These are phyloP conservation scores for Harmothoe impar DNA, from an alignment of 2,888 invertebrate species.

Conservation along the genomic window DNA sequence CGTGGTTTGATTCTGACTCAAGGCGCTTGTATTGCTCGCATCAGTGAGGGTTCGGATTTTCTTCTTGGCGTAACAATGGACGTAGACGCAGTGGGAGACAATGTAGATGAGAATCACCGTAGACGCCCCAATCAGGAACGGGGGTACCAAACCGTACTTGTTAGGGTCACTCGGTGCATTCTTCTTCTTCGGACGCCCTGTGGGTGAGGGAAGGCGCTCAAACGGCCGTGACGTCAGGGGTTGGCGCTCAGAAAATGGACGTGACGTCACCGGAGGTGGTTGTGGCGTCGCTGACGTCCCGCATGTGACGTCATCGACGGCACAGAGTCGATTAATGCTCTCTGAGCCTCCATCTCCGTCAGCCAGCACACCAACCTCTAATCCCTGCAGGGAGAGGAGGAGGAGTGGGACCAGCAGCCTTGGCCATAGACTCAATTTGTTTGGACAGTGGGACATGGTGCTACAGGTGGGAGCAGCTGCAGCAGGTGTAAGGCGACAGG, in stretches of 20 bases:
- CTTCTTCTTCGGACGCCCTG: not conserved
- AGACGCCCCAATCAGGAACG: slow-evolving; percentile 71
- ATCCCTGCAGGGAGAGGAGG: not conserved
- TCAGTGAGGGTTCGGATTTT: not conserved
- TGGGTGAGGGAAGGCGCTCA: slow-evolving; percentile 13
- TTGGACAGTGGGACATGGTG: not conserved
- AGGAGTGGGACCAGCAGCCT: not conserved
- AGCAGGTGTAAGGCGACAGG: not conserved
- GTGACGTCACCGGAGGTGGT: not conserved
- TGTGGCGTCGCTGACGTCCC: not conserved
- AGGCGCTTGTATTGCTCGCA: not conserved
- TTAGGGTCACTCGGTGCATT: slow-evolving; percentile 4
- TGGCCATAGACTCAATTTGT: not conserved
- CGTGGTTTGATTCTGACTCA: slow-evolving; percentile 44
- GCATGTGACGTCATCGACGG: not conserved
- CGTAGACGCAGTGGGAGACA: slow-evolving; percentile 69
- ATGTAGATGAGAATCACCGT: slow-evolving; percentile 70
- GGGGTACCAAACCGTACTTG: slow-evolving; percentile 70
- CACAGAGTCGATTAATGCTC: not conserved
- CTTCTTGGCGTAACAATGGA: slow-evolving; percentile 69
- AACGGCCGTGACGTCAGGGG: not conserved
- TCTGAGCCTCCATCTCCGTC: not conserved
- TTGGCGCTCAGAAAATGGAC: not conserved
- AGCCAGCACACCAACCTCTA: not conserved
- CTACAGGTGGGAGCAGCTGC: not conserved